Evolutionary conservation across 2,113 vertebrate genomes (phyloP), one percentile per base, ranked within the genome.

Genomic region (Sapajus apella): DNA sequence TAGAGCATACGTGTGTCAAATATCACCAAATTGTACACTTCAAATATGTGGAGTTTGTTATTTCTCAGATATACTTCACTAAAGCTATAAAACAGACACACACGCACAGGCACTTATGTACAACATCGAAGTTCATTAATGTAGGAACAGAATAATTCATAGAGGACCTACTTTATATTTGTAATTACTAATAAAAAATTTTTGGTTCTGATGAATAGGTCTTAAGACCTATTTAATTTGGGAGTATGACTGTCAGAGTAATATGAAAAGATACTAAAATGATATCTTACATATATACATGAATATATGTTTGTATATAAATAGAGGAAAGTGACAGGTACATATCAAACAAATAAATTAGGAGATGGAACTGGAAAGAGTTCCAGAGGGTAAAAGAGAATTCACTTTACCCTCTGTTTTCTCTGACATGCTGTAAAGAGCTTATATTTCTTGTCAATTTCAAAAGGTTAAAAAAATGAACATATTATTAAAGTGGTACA

Each of bases 1-100:
- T 23, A 11, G 32, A 30, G 30, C 20, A 43, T 11, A n/a, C 1
- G 5, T 45, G 47, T 73, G 50, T 58, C n/a, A 58, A 82, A 25
- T 56, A 70, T 73, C 20, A 94, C 47, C 61, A 45, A 91, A 87
- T 23, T 72, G 66, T 21, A 92, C 17, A 87, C 4, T 61, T 55
- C 9, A 45, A 83, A n/a, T 40, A n/a, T 1, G 16, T n/a, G 35
- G 25, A 64, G n/a, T 27, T 30, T 35, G 43, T 13, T 40, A 45
- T 45, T 55, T 45, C 12, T 68, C 70, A 10, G 14, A 52, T 25
- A 43, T 5, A 58, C 21, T 47, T 80, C 40, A 68, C 20, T 4
- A 73, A 94, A 85, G 40, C 58, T 35, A 0, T 35, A 61, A 73
- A 75, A 58, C 23, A 70, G 8, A 56, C 1, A 50, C 25, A 50